These are phyloP conservation scores for Stegophylla sp. DNA, from an alignment of 2,888 invertebrate species.

Conservation along the genomic window DNA sequence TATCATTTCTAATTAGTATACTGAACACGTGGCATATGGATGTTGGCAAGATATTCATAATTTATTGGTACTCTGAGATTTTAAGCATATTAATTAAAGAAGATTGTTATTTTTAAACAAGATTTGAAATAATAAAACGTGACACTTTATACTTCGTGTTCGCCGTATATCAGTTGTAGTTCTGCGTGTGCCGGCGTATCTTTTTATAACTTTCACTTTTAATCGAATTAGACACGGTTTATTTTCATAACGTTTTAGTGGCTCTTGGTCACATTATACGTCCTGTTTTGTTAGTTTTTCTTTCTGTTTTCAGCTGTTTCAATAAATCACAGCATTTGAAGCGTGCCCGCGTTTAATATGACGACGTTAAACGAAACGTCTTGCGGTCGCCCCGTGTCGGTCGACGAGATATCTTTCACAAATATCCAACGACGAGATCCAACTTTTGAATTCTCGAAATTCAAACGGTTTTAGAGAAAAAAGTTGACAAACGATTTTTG, in stretches of 20 bases:
- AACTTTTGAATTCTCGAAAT: no score
- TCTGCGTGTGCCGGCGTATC: background rate
- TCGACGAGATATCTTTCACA: no score
- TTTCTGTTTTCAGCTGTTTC: background rate
- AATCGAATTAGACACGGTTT: constrained; percentile 23
- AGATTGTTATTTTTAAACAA: constrained; percentile 28
- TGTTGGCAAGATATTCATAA: background rate
- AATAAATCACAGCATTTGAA: constrained; percentile 2
- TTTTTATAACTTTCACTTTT: constrained; percentile 27
- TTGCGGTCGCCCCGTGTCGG: no score
- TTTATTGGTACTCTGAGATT: background rate
- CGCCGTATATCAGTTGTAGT: no score
- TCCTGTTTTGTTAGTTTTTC: background rate
- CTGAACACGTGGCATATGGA: background rate
- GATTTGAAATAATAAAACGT: constrained; percentile 16
- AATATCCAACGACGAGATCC: no score
- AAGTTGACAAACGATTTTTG: no score
- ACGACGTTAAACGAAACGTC: background rate
- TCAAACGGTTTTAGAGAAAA: no score
- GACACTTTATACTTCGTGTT: background rate
- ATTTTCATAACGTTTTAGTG: constrained; percentile 11
- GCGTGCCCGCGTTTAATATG: background rate
- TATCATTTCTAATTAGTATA: background rate
- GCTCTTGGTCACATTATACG: background rate
- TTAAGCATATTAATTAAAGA: background rate